Conservation (phyloP, 2,113 vertebrate genomes). For the Cyanistes caeruleus region DNA sequence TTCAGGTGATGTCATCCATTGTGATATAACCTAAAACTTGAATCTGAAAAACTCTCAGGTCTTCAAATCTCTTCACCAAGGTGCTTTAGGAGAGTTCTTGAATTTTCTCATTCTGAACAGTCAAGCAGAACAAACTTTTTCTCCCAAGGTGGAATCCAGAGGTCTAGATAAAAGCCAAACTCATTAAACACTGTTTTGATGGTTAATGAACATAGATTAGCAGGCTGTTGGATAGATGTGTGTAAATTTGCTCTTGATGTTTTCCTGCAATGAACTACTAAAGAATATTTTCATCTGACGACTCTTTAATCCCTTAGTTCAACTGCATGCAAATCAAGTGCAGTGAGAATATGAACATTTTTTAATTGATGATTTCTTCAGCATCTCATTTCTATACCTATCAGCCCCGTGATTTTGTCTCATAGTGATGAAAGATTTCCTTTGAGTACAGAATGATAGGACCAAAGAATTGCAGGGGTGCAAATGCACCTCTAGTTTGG, state of each 20-base stretch:
- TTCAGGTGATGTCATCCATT: neutral
- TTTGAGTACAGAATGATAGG: neutral
- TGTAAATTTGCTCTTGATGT: slow-evolving; percentile 22
- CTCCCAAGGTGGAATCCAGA: neutral
- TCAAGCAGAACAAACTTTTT: neutral
- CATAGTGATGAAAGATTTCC: neutral
- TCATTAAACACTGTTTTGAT: slow-evolving; percentile 19
- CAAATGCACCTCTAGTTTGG: neutral
- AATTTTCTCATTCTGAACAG: neutral
- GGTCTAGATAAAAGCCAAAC: neutral
- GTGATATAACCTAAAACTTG: neutral
- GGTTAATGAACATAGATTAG: slow-evolving; percentile 20
- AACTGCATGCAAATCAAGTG: neutral
- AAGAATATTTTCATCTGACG: slow-evolving; percentile 2
- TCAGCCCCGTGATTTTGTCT: neutral
- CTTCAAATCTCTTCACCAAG: neutral
- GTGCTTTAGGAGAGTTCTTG: neutral
- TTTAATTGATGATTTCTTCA: neutral
- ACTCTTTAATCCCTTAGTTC: neutral
- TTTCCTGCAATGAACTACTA: neutral
- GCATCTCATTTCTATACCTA: neutral
- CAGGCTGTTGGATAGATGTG: neutral
- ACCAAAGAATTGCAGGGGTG: neutral
- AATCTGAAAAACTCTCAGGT: neutral
- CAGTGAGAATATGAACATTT: neutral